Conservation (phyloP, 1,140 invertebrate species). For the Liolophura sinensis region DNA sequence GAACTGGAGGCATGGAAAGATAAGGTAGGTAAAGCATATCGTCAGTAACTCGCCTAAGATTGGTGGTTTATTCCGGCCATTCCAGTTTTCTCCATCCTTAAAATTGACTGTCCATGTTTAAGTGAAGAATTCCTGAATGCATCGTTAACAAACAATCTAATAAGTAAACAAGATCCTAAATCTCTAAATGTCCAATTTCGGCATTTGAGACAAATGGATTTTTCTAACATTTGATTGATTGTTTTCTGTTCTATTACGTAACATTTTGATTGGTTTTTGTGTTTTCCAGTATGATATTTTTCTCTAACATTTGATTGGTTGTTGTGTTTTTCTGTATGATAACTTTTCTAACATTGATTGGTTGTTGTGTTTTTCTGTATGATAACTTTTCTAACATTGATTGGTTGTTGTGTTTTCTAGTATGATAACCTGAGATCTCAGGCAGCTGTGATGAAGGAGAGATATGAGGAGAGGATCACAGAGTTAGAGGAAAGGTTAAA, state of each 20-base stretch:
- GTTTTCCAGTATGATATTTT: not conserved
- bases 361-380: not conserved
- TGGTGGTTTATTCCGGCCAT: too few relatives aligned
- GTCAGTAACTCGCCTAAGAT: too few relatives aligned
- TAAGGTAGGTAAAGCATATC: too few relatives aligned
- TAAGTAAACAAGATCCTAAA: too few relatives aligned
- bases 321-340: not conserved
- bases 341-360: not conserved
- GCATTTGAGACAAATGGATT: too few relatives aligned
- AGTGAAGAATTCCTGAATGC: too few relatives aligned
- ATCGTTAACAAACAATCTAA: too few relatives aligned
- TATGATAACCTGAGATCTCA: conserved; percentile 49
- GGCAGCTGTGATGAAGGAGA: conserved; percentile 49
- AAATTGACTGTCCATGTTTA: too few relatives aligned
- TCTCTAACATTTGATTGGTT: not conserved
- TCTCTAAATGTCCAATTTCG: too few relatives aligned
- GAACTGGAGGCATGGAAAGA: conserved; percentile 46
- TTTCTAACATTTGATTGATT: not conserved
- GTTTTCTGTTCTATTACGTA: not conserved
- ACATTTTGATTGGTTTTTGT: not conserved
- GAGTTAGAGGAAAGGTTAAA: conserved; percentile 46
- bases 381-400: not conserved
- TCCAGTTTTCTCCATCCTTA: too few relatives aligned
- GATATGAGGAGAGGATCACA: conserved; percentile 48
- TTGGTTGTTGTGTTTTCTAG: conserved; percentile 28